Evolutionary conservation across 2,797 vertebrate species (phyloP).

Genomic region (Aulostomus chinensis): DNA sequence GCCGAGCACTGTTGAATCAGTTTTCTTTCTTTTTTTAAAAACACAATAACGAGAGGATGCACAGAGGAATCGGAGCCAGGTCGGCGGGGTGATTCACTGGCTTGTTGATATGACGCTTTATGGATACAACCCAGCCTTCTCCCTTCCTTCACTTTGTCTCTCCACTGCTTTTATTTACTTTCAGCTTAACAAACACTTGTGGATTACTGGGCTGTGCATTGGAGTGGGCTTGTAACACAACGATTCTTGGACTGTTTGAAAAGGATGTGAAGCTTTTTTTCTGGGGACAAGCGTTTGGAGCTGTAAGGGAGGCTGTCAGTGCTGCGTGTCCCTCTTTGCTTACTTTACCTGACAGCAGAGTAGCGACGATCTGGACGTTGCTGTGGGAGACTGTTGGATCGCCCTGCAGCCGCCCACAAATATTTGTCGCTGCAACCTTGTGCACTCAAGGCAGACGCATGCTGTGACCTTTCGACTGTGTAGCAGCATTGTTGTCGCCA

Average conservation of each 20-base stretch:
- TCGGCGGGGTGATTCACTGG: constrained; percentile 2
- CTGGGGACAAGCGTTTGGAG: constrained; percentile 14
- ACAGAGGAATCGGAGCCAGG: constrained; percentile 21
- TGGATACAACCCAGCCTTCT: constrained; percentile 13
- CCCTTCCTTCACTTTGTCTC: constrained; percentile 17
- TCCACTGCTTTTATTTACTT: constrained; percentile 32
- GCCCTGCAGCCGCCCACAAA: constrained; percentile 46
- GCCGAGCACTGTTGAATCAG: constrained; percentile 13
- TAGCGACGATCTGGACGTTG: constrained; percentile 31
- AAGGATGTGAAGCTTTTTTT: constrained; percentile 55
- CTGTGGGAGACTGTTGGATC: constrained; percentile 32
- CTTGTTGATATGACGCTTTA: constrained; percentile 23
- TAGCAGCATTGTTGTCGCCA: constrained; percentile 59
- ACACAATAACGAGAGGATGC: constrained; percentile 20
- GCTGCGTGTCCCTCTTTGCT: constrained; percentile 48
- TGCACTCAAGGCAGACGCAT: constrained; percentile 71
- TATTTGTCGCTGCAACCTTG: constrained; percentile 55
- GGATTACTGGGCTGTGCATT: constrained; percentile 27
- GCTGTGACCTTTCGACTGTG: constrained; percentile 67
- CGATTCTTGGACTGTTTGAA: constrained; percentile 50
- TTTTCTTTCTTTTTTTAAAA: too few relatives aligned
- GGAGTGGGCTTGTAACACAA: constrained; percentile 18
- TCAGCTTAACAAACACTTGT: constrained; percentile 5
- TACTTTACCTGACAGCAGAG: constrained; percentile 66
- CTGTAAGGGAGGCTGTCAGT: constrained; percentile 41